A percentile compares a stretch with the other conserved stretches of the same genome.
phyloP scores from a whole-genome alignment of 2,797 vertebrate genomes.

The Rhyacichthys aspro region DNA sequence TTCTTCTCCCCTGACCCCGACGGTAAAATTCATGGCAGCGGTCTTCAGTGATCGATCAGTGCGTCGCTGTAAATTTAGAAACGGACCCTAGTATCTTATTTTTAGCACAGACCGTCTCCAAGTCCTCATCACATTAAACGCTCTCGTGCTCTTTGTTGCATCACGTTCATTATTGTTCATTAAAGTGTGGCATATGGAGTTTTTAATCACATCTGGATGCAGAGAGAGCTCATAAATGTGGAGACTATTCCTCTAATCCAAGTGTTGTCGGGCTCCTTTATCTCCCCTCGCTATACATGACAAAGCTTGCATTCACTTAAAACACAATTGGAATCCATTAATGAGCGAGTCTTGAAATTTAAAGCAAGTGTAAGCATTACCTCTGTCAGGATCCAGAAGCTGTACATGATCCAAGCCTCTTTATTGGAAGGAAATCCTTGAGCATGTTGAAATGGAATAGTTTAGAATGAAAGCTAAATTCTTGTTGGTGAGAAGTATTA shows the following conservation, averaged over 20 bases:
- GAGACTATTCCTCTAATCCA: slow-evolving; percentile 12
- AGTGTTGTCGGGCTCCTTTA: slow-evolving; percentile 31
- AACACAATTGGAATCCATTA: slow-evolving; percentile 32
- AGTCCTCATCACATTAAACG: background rate
- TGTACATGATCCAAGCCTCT: slow-evolving; percentile 75
- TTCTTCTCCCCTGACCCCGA: slow-evolving; percentile 34
- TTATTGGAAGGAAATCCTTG: slow-evolving; percentile 78
- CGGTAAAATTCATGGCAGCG: slow-evolving; percentile 43
- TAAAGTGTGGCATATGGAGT: background rate
- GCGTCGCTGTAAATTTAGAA: slow-evolving; percentile 54
- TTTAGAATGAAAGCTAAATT: slow-evolving; percentile 93
- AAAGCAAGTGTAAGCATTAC: slow-evolving; percentile 70
- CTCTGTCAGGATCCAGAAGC: slow-evolving; percentile 73
- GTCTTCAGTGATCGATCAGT: slow-evolving; percentile 62
- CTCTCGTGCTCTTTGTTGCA: background rate
- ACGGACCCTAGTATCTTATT: background rate
- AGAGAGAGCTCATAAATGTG: background rate
- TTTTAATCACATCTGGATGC: background rate
- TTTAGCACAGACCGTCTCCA: background rate
- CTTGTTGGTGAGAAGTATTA: slow-evolving; percentile 94
- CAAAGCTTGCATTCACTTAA: slow-evolving; percentile 37
- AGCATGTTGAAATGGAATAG: slow-evolving; percentile 75
- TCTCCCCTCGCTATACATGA: slow-evolving; percentile 15
- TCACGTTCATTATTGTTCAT: slow-evolving; percentile 8
- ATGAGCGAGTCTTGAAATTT: slow-evolving; percentile 36